phyloP scores from a whole-genome alignment of 2,888 invertebrate genomes.

The Anticlea derivata region DNA sequence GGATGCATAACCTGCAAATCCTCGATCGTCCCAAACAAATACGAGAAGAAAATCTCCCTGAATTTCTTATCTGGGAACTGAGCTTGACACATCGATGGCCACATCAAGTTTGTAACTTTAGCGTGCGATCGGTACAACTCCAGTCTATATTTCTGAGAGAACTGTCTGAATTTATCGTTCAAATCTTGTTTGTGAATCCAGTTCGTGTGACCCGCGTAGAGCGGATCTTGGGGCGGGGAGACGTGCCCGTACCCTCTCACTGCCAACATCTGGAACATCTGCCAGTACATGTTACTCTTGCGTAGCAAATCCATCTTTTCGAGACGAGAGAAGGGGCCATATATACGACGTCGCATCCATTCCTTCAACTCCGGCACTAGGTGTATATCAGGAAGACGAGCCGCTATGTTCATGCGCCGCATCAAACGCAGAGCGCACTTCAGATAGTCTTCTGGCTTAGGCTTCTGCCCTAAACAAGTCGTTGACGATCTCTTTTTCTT shows the following conservation, averaged over 20 bases:
- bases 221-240: constrained; percentile 45
- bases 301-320: constrained; percentile 48
- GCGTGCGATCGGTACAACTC: constrained; percentile 59
- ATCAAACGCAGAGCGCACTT: constrained; percentile 62
- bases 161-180: constrained; percentile 56
- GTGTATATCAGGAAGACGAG: constrained; percentile 67
- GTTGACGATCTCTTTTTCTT: constrained; percentile 48
- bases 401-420: constrained; percentile 61
- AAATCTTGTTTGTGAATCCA: constrained; percentile 63
- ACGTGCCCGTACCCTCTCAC: constrained; percentile 55
- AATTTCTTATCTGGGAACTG: constrained; percentile 71
- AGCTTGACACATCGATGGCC: constrained; percentile 71
- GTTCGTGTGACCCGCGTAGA: constrained; percentile 49
- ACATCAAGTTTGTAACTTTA: constrained; percentile 59
- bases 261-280: constrained; percentile 49
- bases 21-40: constrained; percentile 53
- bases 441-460: constrained; percentile 64
- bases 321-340: constrained; percentile 50
- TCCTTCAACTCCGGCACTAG: constrained; percentile 66
- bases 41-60: constrained; percentile 72
- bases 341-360: constrained; percentile 71
- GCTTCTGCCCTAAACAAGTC: constrained; percentile 58
- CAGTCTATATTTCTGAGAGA: constrained; percentile 51
- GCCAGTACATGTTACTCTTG: constrained; percentile 58
- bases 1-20: constrained; percentile 65